A percentile compares a stretch with the other conserved stretches of the same genome.
phyloP scores from a whole-genome alignment of 2,113 vertebrate species.

The Cochlearius cochlearius region DNA sequence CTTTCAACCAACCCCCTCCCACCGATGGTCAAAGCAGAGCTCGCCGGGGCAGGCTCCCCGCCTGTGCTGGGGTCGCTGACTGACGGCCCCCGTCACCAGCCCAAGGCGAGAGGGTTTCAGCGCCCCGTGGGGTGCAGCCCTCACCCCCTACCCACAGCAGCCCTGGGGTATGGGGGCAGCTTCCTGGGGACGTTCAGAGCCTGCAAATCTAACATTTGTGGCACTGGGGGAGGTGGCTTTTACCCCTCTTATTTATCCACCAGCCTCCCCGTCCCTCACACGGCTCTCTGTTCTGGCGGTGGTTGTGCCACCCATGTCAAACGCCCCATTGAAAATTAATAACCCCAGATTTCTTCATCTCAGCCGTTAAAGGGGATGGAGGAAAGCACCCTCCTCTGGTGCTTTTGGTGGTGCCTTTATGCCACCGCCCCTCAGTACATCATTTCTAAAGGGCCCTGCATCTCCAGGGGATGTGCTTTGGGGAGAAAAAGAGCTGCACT shows the following conservation, averaged over 20 bases:
- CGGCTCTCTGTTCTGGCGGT: neutral
- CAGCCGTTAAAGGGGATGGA: rapidly evolving
- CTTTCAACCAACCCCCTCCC: neutral
- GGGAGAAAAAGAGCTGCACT: neutral
- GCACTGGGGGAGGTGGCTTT: neutral
- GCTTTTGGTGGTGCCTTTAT: neutral
- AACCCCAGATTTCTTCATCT: neutral
- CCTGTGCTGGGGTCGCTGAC: neutral
- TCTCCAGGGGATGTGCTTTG: rapidly evolving
- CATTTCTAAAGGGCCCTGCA: neutral
- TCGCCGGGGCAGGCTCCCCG: neutral
- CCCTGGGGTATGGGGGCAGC: neutral
- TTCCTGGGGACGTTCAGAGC: neutral
- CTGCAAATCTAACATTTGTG: neutral
- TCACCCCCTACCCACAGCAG: neutral
- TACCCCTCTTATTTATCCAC: neutral
- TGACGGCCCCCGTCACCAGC: neutral
- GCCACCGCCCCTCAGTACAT: neutral
- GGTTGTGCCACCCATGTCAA: neutral
- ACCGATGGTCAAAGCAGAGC: neutral
- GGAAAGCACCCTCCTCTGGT: neutral
- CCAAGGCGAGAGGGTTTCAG: too few species aligned
- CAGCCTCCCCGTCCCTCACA: neutral
- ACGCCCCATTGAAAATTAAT: neutral
- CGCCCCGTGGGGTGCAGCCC: neutral